Conservation (phyloP, 2,888 invertebrate species). For the Nebria salina region DNA sequence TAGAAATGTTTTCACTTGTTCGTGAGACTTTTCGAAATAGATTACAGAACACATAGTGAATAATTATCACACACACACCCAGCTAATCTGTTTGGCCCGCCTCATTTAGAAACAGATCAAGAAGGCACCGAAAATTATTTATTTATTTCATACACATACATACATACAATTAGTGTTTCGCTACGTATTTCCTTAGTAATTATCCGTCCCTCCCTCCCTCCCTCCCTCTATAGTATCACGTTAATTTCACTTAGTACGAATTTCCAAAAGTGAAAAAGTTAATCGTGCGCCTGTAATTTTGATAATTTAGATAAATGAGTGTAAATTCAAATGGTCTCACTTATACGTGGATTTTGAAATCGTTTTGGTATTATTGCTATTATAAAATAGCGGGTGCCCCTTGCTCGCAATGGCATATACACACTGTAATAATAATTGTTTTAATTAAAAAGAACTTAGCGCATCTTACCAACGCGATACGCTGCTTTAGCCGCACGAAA, state of each 20-base stretch:
- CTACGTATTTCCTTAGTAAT: neutral
- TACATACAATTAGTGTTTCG: neutral
- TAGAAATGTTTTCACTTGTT: too few relatives aligned
- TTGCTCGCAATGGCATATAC: neutral
- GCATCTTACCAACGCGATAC: too few relatives aligned
- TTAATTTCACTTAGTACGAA: neutral
- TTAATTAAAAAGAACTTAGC: too few relatives aligned
- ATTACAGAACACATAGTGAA: too few relatives aligned
- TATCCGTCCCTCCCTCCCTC: neutral
- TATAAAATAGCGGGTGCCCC: neutral
- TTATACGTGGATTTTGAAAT: neutral
- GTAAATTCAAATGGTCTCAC: neutral
- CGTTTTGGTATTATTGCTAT: neutral
- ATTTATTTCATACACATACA: too few relatives aligned
- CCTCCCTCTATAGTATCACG: neutral
- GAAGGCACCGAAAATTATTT: too few relatives aligned
- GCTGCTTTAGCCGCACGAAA: too few relatives aligned
- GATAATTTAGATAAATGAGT: conserved; percentile 1
- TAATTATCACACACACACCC: too few relatives aligned
- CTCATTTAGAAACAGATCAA: neutral
- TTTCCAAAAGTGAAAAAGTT: neutral
- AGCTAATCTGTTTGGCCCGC: neutral
- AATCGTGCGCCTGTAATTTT: neutral
- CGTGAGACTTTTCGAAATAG: too few relatives aligned
- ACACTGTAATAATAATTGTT: neutral